Evolutionary conservation across 2,888 invertebrate species (phyloP), one percentile per base, ranked within the genome.

Genomic region (Thalpophila matura): DNA sequence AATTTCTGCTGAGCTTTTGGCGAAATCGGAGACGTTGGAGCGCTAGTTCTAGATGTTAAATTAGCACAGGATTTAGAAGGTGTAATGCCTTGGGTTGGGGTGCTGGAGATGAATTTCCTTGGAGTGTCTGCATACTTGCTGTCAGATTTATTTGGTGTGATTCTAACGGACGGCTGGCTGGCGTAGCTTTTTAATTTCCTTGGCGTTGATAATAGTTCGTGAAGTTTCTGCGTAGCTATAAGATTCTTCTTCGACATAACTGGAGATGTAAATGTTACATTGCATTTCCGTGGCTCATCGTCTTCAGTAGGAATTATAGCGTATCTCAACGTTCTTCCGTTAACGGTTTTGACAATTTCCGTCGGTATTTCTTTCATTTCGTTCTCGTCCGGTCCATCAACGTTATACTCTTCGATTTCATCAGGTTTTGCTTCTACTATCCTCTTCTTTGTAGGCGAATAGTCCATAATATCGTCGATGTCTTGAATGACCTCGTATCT

Each of bases 201-300:
- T 0, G 97, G 97, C 0, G 97, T 97, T 1, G 97, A 96, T 0
- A 97, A 84, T 3, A 97, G 85, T 79, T 97, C 97, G 86, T 97
- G 97, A 0, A 98, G 89, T 80, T 97, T 97, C 81, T 97, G 97
- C 0, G 97, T 97, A 0, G 97, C 97, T 20, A 96, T 95, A 0
- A 97, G 90, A 86, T 97, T 97, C 79, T 96, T 96, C 49, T 95
- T 88, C 1, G 96, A 95, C 87, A 96, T 95, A 22, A 89, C 88
- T 0, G 91, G 91, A 0, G 85, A 92, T 42, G 90, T 91, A 77
- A 89, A 96, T 0, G 89, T 96, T 0, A 89, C 91, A 4, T 89
- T 84, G 74, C 89, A 42, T 89, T 91, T 84, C 83, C 91, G 82
- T 60, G 87, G 88, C n/a, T 94, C 94, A 9, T 96, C 95, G 0